These are phyloP conservation scores for Lamprotornis superbus DNA, from an alignment of 2,113 vertebrate species.

Conservation along the genomic window DNA sequence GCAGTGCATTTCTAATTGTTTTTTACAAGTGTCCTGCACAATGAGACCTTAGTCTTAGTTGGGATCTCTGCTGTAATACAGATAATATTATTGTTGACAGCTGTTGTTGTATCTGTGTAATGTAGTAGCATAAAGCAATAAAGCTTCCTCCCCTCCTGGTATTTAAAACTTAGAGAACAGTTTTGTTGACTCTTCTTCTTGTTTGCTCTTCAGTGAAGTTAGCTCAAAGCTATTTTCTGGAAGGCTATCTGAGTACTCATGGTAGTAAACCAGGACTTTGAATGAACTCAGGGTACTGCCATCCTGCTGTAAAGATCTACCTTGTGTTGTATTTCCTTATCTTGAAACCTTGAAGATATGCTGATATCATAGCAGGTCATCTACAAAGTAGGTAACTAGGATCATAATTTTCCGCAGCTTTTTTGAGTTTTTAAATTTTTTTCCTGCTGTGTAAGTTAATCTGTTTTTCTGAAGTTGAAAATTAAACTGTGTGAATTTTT, in stretches of 20 bases:
- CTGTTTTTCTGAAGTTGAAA: neutral
- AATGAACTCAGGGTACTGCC: neutral
- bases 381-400: neutral
- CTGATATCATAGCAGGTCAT: slow-evolving; percentile 7
- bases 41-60: slow-evolving; percentile 19
- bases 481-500: neutral
- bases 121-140: slow-evolving; percentile 60
- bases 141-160: slow-evolving; percentile 21
- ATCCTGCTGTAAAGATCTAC: slow-evolving; percentile 4
- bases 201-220: slow-evolving; percentile 43
- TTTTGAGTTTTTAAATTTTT: neutral
- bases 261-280: slow-evolving; percentile 26
- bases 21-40: slow-evolving; percentile 7
- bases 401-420: neutral
- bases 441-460: neutral
- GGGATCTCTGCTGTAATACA: slow-evolving; percentile 29
- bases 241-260: neutral
- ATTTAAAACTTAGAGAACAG: slow-evolving; percentile 41
- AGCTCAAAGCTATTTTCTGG: slow-evolving; percentile 33
- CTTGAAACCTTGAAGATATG: slow-evolving; percentile 18
- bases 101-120: slow-evolving; percentile 60
- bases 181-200: slow-evolving; percentile 56
- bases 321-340: slow-evolving; percentile 24
- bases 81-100: slow-evolving; percentile 61
- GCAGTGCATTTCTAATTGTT: neutral